Evolutionary conservation across 2,888 invertebrate species (phyloP).

Genomic region (Busseola fusca): DNA sequence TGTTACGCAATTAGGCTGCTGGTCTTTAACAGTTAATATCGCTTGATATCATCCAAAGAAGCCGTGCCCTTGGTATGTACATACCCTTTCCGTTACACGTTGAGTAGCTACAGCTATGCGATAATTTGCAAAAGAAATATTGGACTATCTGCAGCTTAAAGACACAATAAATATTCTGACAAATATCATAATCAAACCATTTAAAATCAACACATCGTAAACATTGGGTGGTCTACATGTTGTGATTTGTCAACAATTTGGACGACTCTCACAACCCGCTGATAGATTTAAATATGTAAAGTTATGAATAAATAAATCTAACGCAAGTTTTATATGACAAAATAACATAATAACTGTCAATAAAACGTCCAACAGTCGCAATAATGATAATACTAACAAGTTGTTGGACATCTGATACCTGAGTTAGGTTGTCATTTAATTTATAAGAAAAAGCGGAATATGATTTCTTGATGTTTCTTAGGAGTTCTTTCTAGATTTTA

Average conservation of each 20-base stretch:
- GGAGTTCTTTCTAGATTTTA: background rate
- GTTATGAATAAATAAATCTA: slow-evolving; percentile 64
- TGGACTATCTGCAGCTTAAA: background rate
- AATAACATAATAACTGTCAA: slow-evolving; percentile 78
- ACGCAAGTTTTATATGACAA: slow-evolving; percentile 68
- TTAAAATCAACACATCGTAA: slow-evolving; percentile 49
- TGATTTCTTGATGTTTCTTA: background rate
- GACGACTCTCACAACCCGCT: slow-evolving; percentile 29
- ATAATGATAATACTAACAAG: slow-evolving; percentile 76
- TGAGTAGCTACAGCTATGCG: too few relatives aligned
- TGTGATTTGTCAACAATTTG: slow-evolving; percentile 47
- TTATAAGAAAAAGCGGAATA: slow-evolving; percentile 34
- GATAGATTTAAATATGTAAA: slow-evolving; percentile 55
- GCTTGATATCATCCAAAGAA: too few relatives aligned
- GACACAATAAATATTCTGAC: slow-evolving; percentile 21
- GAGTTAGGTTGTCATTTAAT: slow-evolving; percentile 62
- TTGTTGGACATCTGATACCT: slow-evolving; percentile 79
- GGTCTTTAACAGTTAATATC: too few relatives aligned
- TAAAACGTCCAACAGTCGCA: slow-evolving; percentile 74
- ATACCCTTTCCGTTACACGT: too few relatives aligned
- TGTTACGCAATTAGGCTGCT: too few relatives aligned
- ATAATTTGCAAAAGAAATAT: slow-evolving; percentile 7
- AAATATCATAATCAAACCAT: slow-evolving; percentile 32
- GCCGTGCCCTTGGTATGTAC: too few relatives aligned
- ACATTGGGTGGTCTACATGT: slow-evolving; percentile 57